Percentiles rank a stretch among this genome's conserved stretches.
These are phyloP conservation scores for Drosophila orosa DNA, from an alignment of 1,140 invertebrate genomes.

Conservation along the genomic window DNA sequence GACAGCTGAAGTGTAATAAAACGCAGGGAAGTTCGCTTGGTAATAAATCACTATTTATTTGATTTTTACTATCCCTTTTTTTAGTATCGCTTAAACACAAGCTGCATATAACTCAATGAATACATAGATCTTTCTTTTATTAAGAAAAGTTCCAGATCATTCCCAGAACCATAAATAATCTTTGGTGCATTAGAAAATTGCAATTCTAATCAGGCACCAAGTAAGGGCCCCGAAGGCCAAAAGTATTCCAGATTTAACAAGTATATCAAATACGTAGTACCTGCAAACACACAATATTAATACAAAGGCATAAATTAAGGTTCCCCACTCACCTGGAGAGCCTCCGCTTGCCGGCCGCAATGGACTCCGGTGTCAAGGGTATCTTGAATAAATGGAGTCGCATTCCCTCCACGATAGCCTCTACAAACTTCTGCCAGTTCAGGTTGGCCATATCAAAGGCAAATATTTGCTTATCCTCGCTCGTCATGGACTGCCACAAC, in stretches of 20 bases:
- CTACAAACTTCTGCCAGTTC: constrained; percentile 87
- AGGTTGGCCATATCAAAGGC: constrained; percentile 88
- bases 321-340: background rate
- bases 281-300: background rate
- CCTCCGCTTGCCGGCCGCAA: constrained; percentile 80
- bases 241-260: background rate
- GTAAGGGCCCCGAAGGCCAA: background rate
- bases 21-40: background rate
- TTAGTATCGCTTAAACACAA: background rate
- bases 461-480: constrained; percentile 87
- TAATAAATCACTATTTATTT: background rate
- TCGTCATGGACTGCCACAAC: constrained; percentile 86
- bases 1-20: background rate
- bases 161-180: background rate
- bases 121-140: background rate
- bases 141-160: background rate
- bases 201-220: background rate
- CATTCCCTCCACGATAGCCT: constrained; percentile 86
- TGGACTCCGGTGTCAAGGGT: constrained; percentile 85
- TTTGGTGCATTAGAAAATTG: background rate
- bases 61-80: background rate
- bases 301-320: background rate
- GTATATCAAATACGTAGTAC: background rate
- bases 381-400: constrained; percentile 89
- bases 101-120: too few species aligned